Conservation (phyloP, 2,113 vertebrate species). For the Numida meleagris region DNA sequence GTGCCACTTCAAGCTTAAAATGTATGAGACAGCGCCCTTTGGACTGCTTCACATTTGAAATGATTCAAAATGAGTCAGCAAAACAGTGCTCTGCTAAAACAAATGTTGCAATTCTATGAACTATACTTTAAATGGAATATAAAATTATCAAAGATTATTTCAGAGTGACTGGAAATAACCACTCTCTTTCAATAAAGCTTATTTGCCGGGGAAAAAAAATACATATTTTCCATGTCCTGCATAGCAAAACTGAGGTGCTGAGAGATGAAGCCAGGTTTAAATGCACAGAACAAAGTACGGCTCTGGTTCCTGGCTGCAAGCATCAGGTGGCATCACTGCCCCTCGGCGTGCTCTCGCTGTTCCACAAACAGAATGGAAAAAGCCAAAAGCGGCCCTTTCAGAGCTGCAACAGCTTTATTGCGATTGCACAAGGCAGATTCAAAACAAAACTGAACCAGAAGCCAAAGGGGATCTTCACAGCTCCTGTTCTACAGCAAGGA, state of each 20-base stretch:
- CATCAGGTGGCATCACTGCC: background rate
- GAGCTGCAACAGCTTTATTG: background rate
- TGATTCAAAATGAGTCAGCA: background rate
- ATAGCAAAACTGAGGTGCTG: background rate
- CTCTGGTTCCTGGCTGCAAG: background rate
- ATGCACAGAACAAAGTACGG: background rate
- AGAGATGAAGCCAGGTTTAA: background rate
- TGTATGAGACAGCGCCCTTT: background rate
- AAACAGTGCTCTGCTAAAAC: background rate
- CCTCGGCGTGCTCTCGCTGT: fast-evolving
- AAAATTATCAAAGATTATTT: background rate
- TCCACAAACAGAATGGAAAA: background rate
- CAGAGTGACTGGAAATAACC: background rate
- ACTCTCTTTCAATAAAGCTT: background rate
- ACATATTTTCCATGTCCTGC: background rate
- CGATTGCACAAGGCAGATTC: background rate
- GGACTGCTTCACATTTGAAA: background rate
- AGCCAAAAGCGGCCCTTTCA: background rate
- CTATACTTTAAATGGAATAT: background rate
- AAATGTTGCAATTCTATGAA: background rate
- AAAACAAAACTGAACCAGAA: background rate
- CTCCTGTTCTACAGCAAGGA: background rate
- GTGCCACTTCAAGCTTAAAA: background rate
- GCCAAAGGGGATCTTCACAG: background rate
- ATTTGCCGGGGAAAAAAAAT: background rate